These are phyloP conservation scores for Hydrotaea cyrtoneurina DNA, from an alignment of 2,888 invertebrate species.

Conservation along the genomic window DNA sequence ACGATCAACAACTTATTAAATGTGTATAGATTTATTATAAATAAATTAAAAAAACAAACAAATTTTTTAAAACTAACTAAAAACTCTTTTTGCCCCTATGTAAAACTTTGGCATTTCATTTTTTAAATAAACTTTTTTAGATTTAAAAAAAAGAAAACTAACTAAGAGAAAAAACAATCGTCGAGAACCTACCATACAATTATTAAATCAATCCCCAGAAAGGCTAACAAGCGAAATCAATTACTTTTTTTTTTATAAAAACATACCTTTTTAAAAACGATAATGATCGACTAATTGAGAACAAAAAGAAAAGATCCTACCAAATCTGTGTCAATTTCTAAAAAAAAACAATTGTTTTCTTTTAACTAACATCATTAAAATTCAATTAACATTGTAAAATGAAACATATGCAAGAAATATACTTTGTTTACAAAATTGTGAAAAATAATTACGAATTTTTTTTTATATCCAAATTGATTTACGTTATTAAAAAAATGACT, in stretches of 20 bases:
- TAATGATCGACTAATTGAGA: constrained; percentile 40
- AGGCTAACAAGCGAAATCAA: constrained; percentile 43
- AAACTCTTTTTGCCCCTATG: constrained; percentile 39
- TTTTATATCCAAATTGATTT: constrained; percentile 16
- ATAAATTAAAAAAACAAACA: constrained; percentile 38
- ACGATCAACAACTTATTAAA: constrained; percentile 39
- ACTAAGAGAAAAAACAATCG: constrained; percentile 8
- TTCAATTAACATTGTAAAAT: constrained; percentile 39
- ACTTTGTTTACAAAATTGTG: constrained; percentile 10
- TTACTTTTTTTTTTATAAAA: constrained; percentile 55
- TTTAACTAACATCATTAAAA: constrained; percentile 17
- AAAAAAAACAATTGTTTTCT: constrained; percentile 60
- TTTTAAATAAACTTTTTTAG: constrained; percentile 60
- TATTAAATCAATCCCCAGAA: constrained; percentile 5
- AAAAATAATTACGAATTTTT: constrained; percentile 19
- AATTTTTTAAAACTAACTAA: constrained; percentile 46
- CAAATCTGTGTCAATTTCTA: constrained; percentile 64
- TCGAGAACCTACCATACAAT: constrained; percentile 22
- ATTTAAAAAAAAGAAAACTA: constrained; percentile 45
- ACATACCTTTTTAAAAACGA: background rate
- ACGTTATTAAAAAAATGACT: constrained; percentile 46
- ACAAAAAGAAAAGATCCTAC: constrained; percentile 11
- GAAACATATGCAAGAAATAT: background rate
- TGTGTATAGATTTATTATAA: constrained; percentile 55
- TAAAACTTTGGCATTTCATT: constrained; percentile 65